Evolutionary conservation across 2,113 vertebrate species (phyloP).

Genomic region (Leucoraja erinaceus): DNA sequence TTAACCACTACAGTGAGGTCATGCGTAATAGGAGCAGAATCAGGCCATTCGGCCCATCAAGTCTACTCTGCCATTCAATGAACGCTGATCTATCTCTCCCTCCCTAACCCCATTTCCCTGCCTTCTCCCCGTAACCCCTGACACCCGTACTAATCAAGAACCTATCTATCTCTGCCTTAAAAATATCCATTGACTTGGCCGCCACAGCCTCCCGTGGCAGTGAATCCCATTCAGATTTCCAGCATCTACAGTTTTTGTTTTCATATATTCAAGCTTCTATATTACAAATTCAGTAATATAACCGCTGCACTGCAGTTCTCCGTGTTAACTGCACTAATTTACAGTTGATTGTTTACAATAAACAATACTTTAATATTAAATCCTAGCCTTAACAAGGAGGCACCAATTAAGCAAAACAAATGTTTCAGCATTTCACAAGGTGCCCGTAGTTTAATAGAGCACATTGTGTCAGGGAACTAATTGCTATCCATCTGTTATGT

Average conservation of each 20-base stretch:
- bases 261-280: background rate
- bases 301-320: background rate
- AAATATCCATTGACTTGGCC: too few species aligned
- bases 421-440: background rate
- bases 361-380: background rate
- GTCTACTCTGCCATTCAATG: too few species aligned
- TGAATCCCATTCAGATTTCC: too few species aligned
- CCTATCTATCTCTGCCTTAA: too few species aligned
- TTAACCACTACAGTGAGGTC: background rate
- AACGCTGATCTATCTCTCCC: too few species aligned
- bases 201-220: too few species aligned
- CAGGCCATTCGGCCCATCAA: too few species aligned
- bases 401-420: background rate
- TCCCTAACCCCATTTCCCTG: too few species aligned
- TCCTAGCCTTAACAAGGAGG: background rate
- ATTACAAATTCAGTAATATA: background rate
- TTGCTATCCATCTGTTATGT: background rate
- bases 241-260: too few species aligned
- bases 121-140: too few species aligned
- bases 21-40: too few species aligned
- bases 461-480: background rate
- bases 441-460: background rate
- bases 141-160: too few species aligned
- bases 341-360: background rate
- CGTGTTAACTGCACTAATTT: background rate